phyloP scores from a whole-genome alignment of 2,888 invertebrate genomes.

The Patella ulyssiponensis region DNA sequence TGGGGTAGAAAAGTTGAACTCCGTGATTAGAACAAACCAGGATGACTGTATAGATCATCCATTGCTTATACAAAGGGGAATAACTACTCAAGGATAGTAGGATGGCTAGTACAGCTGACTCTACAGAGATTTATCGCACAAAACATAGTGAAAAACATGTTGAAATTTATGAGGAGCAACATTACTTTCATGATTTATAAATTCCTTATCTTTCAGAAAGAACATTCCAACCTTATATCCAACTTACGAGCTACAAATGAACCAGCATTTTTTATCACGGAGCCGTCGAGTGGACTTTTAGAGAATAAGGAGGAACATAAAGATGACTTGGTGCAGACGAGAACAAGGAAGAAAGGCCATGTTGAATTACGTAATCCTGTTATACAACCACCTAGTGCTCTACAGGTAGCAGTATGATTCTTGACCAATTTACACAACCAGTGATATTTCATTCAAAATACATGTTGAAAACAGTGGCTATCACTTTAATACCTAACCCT shows the following conservation, averaged over 20 bases:
- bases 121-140: neutral
- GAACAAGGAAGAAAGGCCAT: conserved; percentile 62
- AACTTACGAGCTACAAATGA: conserved; percentile 84
- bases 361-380: conserved; percentile 62
- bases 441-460: too few species aligned
- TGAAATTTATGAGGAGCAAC: too few species aligned
- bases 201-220: conserved; percentile 79
- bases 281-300: conserved; percentile 49
- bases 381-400: conserved; percentile 52
- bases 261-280: conserved; percentile 70
- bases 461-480: too few species aligned
- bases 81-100: neutral
- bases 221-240: conserved; percentile 92
- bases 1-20: too few species aligned
- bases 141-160: neutral
- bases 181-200: neutral
- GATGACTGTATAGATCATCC: too few species aligned
- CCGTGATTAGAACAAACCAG: too few species aligned
- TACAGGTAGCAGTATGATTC: conserved; percentile 31
- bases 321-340: conserved; percentile 70
- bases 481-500: too few species aligned
- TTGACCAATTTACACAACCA: too few species aligned
- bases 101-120: neutral
- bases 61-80: neutral
- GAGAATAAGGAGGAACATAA: conserved; percentile 71